Base-by-base conservation (phyloP, 2,113 vertebrate species). In the Oryzias melastigma region DNA sequence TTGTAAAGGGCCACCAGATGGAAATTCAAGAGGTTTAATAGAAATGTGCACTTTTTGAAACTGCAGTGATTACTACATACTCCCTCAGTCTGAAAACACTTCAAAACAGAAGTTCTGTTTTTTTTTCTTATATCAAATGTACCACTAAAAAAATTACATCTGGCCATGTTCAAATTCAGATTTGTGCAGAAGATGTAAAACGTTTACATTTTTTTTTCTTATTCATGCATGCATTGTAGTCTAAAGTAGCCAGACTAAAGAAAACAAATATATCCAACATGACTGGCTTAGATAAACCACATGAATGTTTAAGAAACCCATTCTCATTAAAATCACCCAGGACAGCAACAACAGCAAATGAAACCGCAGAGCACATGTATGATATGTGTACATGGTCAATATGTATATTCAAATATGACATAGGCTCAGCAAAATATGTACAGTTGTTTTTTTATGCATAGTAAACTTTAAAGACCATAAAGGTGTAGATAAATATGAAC, bases 401-500 rank as follows among this genome's bases (percentile, higher is more conserved):
- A 78, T 47, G 46, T 47, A 47, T 87, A 83, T 88, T 77, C 85
- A 78, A 83, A 82, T 86, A 86, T 82, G 87, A 87, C 85, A 92
- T 90, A 90, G 82, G 78, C 58, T 86, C 75, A 85, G 86, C 82
- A 85, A 87, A 58, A 43, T 86, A 89, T 90, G 58, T 90, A 92
- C 87, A 91, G 70, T 84, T 85, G 82, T 79, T 74, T 68, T 74
- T 59, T 65, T 70, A 92, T 91, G 92, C 93, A 91, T 90, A 93
- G 91, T 90, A 91, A 78, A 86, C 78, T 84, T 83, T 81, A 83
- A 86, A 90, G 87, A 90, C 78, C 71, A 77, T 80, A 81, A 22
- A 86, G 67, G 71, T 75, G 81, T 84, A 91, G 91, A 91, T 91
- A 92, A 93, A 92, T 92, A 85, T 87, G 81, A 92, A 91, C 89